These are phyloP conservation scores for Candoia aspera DNA, from an alignment of 2,113 vertebrate genomes.

Conservation along the genomic window DNA sequence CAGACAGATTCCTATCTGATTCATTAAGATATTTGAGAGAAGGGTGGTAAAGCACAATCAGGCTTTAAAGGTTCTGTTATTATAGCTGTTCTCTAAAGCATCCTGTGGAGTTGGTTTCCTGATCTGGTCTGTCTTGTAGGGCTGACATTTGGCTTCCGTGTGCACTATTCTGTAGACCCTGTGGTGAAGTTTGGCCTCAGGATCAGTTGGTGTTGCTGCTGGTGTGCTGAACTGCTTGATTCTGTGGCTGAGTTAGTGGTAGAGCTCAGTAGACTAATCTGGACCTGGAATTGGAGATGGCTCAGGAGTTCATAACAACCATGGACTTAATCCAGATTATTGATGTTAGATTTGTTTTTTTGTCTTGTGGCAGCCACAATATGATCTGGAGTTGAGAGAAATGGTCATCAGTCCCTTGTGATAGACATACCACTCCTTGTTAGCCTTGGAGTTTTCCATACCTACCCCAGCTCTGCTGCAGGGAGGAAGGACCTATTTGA, in stretches of 20 bases:
- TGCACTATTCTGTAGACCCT: too few species aligned
- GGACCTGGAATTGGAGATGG: background rate
- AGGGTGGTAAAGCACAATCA: background rate
- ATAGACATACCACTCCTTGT: background rate
- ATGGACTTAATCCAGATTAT: background rate
- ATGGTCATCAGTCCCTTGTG: background rate
- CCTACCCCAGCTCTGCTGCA: too few species aligned
- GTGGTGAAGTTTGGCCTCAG: too few species aligned
- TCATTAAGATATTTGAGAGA: background rate
- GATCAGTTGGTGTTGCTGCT: too few species aligned
- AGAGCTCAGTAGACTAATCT: background rate
- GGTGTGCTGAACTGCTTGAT: too few species aligned
- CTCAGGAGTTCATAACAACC: background rate
- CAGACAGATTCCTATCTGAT: background rate
- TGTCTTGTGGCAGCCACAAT: background rate
- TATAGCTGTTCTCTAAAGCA: background rate
- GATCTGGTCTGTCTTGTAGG: too few species aligned
- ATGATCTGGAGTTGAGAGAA: background rate
- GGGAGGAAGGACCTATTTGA: too few species aligned
- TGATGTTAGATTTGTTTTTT: background rate
- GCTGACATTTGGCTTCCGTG: too few species aligned
- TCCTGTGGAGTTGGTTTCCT: background rate
- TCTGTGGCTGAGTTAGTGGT: too few species aligned
- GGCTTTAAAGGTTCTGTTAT: background rate
- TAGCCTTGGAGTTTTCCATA: background rate